Conservation (phyloP, 2,113 vertebrate species). For the Pseudonaja textilis region DNA sequence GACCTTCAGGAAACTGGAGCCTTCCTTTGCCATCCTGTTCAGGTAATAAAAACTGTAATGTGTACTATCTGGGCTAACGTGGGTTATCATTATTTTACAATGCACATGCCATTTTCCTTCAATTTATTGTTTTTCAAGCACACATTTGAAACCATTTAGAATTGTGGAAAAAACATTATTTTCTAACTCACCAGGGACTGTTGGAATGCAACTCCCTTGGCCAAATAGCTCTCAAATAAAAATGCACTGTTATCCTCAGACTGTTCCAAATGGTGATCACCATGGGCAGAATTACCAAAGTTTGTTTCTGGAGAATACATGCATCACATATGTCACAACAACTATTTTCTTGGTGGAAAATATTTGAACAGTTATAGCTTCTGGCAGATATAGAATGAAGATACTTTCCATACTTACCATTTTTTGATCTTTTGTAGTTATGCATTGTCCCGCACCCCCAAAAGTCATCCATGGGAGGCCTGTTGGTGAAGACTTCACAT, state of each 20-base stretch:
- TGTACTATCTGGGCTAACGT: not conserved
- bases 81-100: not conserved
- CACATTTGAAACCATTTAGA: not conserved
- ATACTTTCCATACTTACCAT: not conserved
- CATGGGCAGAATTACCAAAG: not conserved
- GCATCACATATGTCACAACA: slow-evolving; percentile 49
- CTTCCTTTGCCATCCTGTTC: slow-evolving; percentile 48
- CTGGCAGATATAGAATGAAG: slow-evolving; percentile 22
- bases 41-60: not conserved
- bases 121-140: not conserved
- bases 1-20: slow-evolving; percentile 59
- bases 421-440: slow-evolving; percentile 13
- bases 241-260: slow-evolving; percentile 36
- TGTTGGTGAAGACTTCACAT: not conserved
- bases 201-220: not conserved
- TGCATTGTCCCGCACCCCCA: slow-evolving; percentile 39
- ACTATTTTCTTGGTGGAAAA: slow-evolving; percentile 50
- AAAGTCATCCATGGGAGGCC: not conserved
- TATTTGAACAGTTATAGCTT: slow-evolving; percentile 40
- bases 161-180: not conserved
- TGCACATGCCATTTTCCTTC: not conserved
- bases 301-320: slow-evolving; percentile 43
- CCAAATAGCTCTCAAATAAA: not conserved
- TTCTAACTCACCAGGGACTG: not conserved
- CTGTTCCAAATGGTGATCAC: slow-evolving; percentile 31